Percentiles rank a stretch among this genome's conserved stretches.
Evolutionary conservation across 2,888 invertebrate genomes (phyloP).

Genomic region (Ectemnius cavifrons): DNA sequence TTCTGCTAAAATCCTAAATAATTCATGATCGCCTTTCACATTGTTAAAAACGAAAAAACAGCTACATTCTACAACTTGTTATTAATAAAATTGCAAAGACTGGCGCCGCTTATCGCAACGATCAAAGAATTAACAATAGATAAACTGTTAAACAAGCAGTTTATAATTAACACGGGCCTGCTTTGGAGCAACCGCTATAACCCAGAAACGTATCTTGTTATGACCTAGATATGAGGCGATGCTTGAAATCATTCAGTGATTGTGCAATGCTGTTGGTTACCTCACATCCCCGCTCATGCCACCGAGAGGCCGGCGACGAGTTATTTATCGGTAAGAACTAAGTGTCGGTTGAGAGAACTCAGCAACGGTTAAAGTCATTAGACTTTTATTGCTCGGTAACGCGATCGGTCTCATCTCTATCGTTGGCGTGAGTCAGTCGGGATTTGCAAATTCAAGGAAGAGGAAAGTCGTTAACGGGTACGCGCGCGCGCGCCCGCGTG

Average conservation of each 20-base stretch:
- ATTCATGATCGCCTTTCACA: slow-evolving; percentile 11
- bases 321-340: slow-evolving; percentile 68
- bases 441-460: not conserved
- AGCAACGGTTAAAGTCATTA: slow-evolving; percentile 33
- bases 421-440: too few relatives aligned
- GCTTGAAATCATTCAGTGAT: slow-evolving; percentile 79
- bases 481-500: not conserved
- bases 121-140: slow-evolving; percentile 15
- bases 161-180: slow-evolving; percentile 72
- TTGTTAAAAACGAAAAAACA: slow-evolving; percentile 26
- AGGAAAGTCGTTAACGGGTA: not conserved
- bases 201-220: slow-evolving; percentile 78
- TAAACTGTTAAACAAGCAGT: slow-evolving; percentile 43
- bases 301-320: slow-evolving; percentile 65
- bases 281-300: slow-evolving; percentile 73
- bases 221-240: slow-evolving; percentile 79
- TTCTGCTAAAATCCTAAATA: not conserved
- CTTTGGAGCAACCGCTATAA: slow-evolving; percentile 77
- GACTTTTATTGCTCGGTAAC: slow-evolving; percentile 13
- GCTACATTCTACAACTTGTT: not conserved
- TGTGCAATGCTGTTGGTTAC: slow-evolving; percentile 77
- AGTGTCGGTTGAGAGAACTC: slow-evolving; percentile 53
- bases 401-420: not conserved
- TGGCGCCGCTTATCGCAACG: too few relatives aligned
- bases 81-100: not conserved